A percentile compares a stretch with the other conserved stretches of the same genome.
These are phyloP conservation scores for Sweltsa coloradensis DNA, from an alignment of 1,140 invertebrate species.

Conservation along the genomic window DNA sequence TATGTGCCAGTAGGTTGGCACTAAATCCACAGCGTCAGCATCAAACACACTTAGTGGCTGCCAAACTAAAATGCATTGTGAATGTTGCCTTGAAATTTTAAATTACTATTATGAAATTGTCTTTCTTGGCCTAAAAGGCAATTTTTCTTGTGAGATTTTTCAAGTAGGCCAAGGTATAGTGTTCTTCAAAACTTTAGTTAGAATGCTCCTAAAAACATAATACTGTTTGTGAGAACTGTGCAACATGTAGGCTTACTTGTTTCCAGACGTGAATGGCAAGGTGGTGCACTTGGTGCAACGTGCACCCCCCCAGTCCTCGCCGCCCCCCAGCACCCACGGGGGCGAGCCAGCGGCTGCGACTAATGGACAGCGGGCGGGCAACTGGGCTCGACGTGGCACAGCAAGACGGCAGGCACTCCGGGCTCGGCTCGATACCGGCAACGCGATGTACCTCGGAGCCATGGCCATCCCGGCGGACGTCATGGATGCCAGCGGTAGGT, in stretches of 20 bases:
- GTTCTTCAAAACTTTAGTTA: no score
- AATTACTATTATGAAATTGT: no score
- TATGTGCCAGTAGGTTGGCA: no score
- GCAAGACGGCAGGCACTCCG: conserved; percentile 24
- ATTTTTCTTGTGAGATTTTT: no score
- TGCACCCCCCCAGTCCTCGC: conserved; percentile 43
- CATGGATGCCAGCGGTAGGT: conserved; percentile 36
- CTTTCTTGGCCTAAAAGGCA: no score
- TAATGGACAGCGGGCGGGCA: conserved; percentile 16
- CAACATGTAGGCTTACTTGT: conserved; percentile 12
- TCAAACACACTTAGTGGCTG: no score
- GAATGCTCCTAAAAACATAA: no score
- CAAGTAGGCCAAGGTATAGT: no score
- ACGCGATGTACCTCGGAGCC: conserved; percentile 48
- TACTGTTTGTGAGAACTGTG: neutral
- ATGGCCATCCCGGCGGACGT: conserved; percentile 45
- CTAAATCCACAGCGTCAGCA: no score
- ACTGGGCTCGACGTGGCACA: conserved; percentile 20
- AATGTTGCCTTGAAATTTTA: no score
- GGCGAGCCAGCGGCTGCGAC: conserved; percentile 22
- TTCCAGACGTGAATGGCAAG: conserved; percentile 77
- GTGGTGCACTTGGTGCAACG: conserved; percentile 89
- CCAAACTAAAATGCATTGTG: no score
- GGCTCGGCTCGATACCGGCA: conserved; percentile 27
- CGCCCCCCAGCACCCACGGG: conserved; percentile 16